Evolutionary conservation across 2,888 invertebrate species (phyloP).

Genomic region (Drosophila basisetae): DNA sequence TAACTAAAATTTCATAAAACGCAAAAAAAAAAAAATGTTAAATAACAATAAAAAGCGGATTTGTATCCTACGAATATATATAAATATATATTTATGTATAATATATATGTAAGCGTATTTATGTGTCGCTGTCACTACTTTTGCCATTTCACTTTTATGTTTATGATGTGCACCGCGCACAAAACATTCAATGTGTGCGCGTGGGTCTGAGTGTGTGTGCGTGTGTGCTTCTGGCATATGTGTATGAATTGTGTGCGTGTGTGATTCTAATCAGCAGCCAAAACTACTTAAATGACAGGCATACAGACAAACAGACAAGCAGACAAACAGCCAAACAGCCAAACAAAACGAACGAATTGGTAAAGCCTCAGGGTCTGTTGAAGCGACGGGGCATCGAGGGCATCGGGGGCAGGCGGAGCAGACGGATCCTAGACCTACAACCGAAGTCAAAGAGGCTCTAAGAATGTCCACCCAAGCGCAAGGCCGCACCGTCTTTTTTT

Average conservation of each 20-base stretch:
- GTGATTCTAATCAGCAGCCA: constrained; percentile 74
- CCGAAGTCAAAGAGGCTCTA: constrained; percentile 27
- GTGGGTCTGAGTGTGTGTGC: background rate
- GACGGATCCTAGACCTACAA: constrained; percentile 35
- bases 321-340: constrained; percentile 38
- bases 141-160: constrained; percentile 64
- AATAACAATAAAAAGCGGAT: constrained; percentile 73
- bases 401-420: constrained; percentile 16
- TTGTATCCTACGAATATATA: constrained; percentile 23
- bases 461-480: constrained; percentile 13
- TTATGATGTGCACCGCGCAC: constrained; percentile 59
- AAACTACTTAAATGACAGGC: constrained; percentile 61
- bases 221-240: constrained; percentile 21
- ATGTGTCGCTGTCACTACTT: constrained; percentile 60
- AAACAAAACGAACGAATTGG: constrained; percentile 50
- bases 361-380: constrained; percentile 33
- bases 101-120: constrained; percentile 65
- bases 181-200: background rate
- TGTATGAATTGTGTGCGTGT: constrained; percentile 46
- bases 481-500: constrained; percentile 30
- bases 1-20: constrained; percentile 73
- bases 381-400: background rate
- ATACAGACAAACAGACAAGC: constrained; percentile 23
- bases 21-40: constrained; percentile 67
- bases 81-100: background rate